Percentiles rank a stretch among this genome's conserved stretches.
Conservation (phyloP, 2,113 vertebrate genomes). For the Callipepla californica region DNA sequence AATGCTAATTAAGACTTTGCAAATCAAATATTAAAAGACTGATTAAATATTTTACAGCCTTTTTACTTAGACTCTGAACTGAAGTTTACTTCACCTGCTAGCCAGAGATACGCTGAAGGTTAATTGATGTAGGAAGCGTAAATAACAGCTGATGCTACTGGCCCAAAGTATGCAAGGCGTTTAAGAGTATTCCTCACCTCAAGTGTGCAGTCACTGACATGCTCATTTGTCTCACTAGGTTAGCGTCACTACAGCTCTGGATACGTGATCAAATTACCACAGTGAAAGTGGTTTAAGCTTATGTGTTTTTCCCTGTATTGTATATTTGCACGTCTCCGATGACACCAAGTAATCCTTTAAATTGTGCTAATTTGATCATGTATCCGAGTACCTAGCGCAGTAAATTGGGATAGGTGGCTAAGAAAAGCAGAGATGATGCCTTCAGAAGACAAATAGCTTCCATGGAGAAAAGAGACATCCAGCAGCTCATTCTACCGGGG, state of each 20-base stretch:
- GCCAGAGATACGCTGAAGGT: constrained; percentile 35
- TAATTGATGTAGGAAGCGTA: constrained; percentile 61
- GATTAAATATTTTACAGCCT: constrained; percentile 31
- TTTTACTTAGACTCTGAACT: constrained; percentile 31
- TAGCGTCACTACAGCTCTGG: constrained; percentile 60
- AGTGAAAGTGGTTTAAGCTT: constrained; percentile 66
- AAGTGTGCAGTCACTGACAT: constrained; percentile 27
- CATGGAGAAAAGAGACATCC: not conserved
- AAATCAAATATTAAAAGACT: constrained; percentile 59
- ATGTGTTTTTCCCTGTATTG: constrained; percentile 70
- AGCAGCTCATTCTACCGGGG: not conserved
- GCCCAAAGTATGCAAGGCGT: constrained; percentile 16
- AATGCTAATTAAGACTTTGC: constrained; percentile 9
- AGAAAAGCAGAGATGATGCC: constrained; percentile 43
- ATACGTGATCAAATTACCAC: constrained; percentile 69
- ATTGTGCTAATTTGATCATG: constrained; percentile 60
- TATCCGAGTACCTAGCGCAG: constrained; percentile 20
- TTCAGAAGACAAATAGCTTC: constrained; percentile 40
- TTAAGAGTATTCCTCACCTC: constrained; percentile 52
- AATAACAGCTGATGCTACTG: constrained; percentile 46
- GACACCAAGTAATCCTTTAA: constrained; percentile 72
- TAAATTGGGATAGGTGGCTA: constrained; percentile 53
- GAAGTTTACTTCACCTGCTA: constrained; percentile 45
- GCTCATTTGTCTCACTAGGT: constrained; percentile 72
- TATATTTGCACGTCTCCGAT: constrained; percentile 64